phyloP scores from a whole-genome alignment of 2,113 vertebrate genomes.

The Trachemys scripta region DNA sequence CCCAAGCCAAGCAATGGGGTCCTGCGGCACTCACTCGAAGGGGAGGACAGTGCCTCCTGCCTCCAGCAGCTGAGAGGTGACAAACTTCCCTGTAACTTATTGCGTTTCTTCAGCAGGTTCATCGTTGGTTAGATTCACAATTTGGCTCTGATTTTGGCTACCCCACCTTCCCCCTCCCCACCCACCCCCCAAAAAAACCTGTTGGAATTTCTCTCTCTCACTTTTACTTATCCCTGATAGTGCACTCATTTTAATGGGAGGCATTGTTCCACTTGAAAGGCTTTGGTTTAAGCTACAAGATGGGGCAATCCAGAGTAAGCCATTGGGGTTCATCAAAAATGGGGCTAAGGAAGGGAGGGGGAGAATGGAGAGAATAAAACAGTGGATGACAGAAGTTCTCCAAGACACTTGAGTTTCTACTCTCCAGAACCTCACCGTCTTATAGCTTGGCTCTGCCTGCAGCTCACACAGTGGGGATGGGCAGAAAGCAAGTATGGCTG shows the following conservation, averaged over 20 bases:
- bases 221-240: background rate
- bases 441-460: background rate
- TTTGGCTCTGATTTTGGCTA: background rate
- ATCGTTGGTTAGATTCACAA: background rate
- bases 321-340: background rate
- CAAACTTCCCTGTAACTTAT: accelerated
- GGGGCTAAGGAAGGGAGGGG: background rate
- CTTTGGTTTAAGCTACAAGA: background rate
- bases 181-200: accelerated
- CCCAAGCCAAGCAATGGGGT: slow-evolving; percentile 93
- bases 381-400: background rate
- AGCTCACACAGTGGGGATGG: accelerated
- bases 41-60: slow-evolving; percentile 86
- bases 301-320: background rate
- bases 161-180: background rate
- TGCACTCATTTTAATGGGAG: background rate
- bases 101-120: accelerated
- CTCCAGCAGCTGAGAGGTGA: slow-evolving; percentile 96
- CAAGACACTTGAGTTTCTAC: background rate
- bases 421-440: background rate
- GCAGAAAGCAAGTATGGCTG: accelerated
- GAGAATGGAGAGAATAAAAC: background rate
- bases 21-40: slow-evolving; percentile 77
- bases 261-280: background rate
- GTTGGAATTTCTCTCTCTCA: background rate